Evolutionary conservation across 2,888 invertebrate genomes (phyloP).

Genomic region (Acleris holmiana): DNA sequence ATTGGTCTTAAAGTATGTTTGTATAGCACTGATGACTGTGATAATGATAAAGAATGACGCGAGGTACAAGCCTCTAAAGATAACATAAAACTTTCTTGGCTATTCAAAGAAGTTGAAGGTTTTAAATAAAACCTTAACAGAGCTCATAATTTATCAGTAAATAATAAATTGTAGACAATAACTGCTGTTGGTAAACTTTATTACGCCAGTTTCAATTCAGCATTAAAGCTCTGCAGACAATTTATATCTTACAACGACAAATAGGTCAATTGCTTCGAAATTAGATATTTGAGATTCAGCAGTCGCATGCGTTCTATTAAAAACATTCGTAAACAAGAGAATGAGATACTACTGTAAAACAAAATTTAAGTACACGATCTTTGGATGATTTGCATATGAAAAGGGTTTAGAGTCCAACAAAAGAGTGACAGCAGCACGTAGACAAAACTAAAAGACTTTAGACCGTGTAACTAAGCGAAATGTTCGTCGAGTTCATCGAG

Average conservation of each 20-base stretch:
- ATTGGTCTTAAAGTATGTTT: conserved; percentile 57
- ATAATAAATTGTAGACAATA: conserved; percentile 20
- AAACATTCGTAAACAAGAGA: conserved; percentile 24
- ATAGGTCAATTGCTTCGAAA: conserved; percentile 37
- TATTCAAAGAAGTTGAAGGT: background rate
- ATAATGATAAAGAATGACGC: conserved; percentile 46
- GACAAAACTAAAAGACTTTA: conserved; percentile 17
- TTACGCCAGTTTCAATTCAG: background rate
- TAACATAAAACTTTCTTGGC: conserved; percentile 22
- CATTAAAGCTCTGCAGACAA: conserved; percentile 9
- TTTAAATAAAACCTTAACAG: conserved; percentile 1
- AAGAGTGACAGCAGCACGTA: conserved; percentile 24
- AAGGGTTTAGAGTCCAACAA: conserved; percentile 27
- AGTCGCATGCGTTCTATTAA: conserved; percentile 29
- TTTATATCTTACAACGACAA: conserved; percentile 27
- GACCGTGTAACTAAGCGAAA: conserved; percentile 25
- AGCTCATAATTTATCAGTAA: background rate
- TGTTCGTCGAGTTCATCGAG: conserved; percentile 35
- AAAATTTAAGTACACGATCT: conserved; percentile 14
- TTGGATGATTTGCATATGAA: conserved; percentile 28
- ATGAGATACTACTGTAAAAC: conserved; percentile 1
- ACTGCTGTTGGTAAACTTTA: conserved; percentile 3
- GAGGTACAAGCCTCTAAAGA: conserved; percentile 28
- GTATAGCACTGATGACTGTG: conserved; percentile 44
- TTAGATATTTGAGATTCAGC: conserved; percentile 31